These are phyloP conservation scores for Coregonus ussuriensis DNA, from an alignment of 2,797 vertebrate species.

Conservation along the genomic window DNA sequence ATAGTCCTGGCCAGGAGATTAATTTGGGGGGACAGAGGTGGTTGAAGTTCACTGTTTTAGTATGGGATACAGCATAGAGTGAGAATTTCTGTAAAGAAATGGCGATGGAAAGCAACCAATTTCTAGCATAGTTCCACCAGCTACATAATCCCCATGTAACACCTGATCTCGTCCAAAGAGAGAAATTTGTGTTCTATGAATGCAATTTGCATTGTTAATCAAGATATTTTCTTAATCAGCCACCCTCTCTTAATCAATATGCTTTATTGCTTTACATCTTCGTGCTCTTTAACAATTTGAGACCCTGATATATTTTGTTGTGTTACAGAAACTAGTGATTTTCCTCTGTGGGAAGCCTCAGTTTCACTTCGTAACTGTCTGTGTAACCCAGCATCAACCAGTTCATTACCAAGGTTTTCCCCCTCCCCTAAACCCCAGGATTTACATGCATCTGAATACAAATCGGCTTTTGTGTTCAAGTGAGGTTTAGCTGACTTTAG, in stretches of 20 bases:
- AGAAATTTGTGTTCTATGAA: constrained; percentile 44
- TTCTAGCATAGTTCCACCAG: background rate
- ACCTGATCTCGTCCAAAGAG: background rate
- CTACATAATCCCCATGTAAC: background rate
- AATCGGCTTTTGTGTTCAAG: constrained; percentile 54
- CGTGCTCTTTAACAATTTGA: constrained; percentile 43
- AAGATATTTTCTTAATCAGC: constrained; percentile 59
- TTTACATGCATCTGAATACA: constrained; percentile 67
- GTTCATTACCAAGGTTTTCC: constrained; percentile 52
- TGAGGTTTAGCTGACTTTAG: constrained; percentile 37
- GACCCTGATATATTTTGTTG: constrained; percentile 57
- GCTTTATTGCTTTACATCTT: constrained; percentile 56
- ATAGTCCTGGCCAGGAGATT: constrained; percentile 61
- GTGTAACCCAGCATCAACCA: constrained; percentile 49
- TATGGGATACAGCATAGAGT: constrained; percentile 48
- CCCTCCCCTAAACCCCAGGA: constrained; percentile 43
- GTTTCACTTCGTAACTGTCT: constrained; percentile 61
- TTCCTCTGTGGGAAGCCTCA: constrained; percentile 53
- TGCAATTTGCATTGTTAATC: constrained; percentile 60
- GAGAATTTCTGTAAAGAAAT: background rate
- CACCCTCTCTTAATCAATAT: constrained; percentile 48
- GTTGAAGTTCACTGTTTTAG: constrained; percentile 39
- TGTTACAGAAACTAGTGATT: constrained; percentile 45
- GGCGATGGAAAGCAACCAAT: background rate
- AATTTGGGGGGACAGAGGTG: constrained; percentile 22